Evolutionary conservation across 2,888 invertebrate genomes (phyloP), one percentile per base, ranked within the genome.

Genomic region (Drosophila diplacantha): DNA sequence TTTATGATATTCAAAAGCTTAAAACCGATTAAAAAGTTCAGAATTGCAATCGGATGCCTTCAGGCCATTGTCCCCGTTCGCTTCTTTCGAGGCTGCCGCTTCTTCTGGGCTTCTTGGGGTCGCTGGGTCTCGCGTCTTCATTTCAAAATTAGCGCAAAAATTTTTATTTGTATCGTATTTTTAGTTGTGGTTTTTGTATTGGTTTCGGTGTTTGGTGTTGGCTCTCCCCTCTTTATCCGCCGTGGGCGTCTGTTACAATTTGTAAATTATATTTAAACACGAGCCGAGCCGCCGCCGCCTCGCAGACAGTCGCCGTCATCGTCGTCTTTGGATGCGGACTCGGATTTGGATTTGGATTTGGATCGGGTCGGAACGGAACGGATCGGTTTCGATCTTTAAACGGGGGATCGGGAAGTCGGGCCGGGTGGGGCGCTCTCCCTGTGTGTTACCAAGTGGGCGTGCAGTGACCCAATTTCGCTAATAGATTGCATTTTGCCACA

Each of bases 381-480:
- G 58, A 66, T 62, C 68, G 46, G 67, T 65, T 73, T 53, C 35
- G 61, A 59, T 57, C 67, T 58, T 29, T 35, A 12, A 38, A 37
- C 11, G 22, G 24, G 39, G 57, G 22, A 14, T 16, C 26, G 39
- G 46, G 7, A 24, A 41, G 41, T 29, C 16, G 46, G 24, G 38
- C 9, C 29, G 38, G 12, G 12, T n/a, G 51, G 46, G 44, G 58
- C 32, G 39, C 53, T 59, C 59, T 75, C 70, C 44, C 44, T 46
- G 44, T 31, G 44, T 46, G 44, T 73, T 74, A 78, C 75, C 78
- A 78, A 74, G 78, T 78, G 75, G 81, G 78, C 81, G 78, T 78
- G 81, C 81, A 78, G 74, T 78, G 78, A 81, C 75, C 78, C 66
- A 81, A 78, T 78, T 78, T 78, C 63, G 74, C 74, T 81, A 81